Percentiles rank a stretch among this genome's conserved stretches.
Evolutionary conservation across 1,140 invertebrate genomes (phyloP).

Genomic region (Drosophila ananassae): DNA sequence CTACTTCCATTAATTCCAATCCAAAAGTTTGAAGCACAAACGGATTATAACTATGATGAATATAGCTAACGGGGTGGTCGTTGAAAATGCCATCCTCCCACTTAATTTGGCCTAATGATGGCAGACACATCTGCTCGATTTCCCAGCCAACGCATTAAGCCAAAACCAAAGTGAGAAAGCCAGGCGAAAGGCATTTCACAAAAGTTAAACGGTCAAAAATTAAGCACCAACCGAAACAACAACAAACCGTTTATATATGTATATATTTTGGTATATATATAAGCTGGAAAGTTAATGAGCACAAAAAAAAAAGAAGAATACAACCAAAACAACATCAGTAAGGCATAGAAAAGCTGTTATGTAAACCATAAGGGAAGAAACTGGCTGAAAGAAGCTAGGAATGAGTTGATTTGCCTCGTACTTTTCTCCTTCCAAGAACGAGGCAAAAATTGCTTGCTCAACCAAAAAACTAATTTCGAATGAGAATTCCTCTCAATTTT

Average conservation of each 20-base stretch:
- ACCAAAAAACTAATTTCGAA: conserved; percentile 71
- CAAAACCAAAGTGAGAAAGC: conserved; percentile 24
- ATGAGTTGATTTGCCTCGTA: conserved; percentile 43
- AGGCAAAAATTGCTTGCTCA: conserved; percentile 56
- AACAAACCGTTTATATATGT: conserved; percentile 17
- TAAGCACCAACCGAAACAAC: conserved; percentile 47
- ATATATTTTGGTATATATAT: conserved; percentile 44
- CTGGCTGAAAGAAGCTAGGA: conserved; percentile 27
- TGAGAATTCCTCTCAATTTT: conserved; percentile 27
- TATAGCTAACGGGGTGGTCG: conserved; percentile 12
- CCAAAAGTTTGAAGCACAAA: conserved; percentile 14
- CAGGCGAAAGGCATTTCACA: conserved; percentile 44
- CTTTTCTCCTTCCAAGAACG: background rate
- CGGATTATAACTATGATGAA: conserved; percentile 40
- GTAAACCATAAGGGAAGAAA: conserved; percentile 16
- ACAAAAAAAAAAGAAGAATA: conserved; percentile 29
- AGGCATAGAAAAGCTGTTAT: conserved; percentile 41
- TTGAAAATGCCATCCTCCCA: conserved; percentile 2
- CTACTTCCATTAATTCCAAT: too few species aligned
- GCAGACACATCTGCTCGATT: conserved; percentile 64
- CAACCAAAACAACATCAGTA: conserved; percentile 9
- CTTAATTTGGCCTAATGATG: conserved; percentile 50
- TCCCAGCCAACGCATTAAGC: conserved; percentile 71
- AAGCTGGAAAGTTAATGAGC: conserved; percentile 74
- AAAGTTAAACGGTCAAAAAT: conserved; percentile 77